Conservation (phyloP, 2,888 invertebrate genomes). For the Dicyrtomina minuta region DNA sequence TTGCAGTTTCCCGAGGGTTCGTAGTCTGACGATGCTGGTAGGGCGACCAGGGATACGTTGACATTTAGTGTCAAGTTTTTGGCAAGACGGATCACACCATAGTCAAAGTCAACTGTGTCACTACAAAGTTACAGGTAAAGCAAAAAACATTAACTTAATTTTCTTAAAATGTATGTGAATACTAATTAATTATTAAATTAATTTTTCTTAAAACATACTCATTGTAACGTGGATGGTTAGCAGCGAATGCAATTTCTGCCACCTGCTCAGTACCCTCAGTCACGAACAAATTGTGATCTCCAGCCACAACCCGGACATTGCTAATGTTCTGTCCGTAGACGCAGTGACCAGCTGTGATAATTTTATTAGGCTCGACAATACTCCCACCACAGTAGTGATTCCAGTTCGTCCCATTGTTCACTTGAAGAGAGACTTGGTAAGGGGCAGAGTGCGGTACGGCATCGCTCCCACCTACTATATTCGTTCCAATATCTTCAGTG, state of each 20-base stretch:
- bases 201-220: background rate
- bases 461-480: background rate
- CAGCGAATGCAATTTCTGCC: background rate
- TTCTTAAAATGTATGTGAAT: background rate
- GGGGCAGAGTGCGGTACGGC: background rate
- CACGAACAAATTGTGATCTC: background rate
- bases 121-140: background rate
- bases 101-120: background rate
- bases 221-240: background rate
- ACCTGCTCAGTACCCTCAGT: background rate
- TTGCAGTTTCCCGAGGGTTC: background rate
- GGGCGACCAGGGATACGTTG: background rate
- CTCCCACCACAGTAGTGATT: background rate
- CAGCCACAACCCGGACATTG: background rate
- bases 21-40: background rate
- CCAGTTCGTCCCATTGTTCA: background rate
- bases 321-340: background rate
- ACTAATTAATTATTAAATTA: background rate
- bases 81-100: background rate
- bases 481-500: background rate
- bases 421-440: background rate
- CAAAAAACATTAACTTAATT: background rate
- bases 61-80: background rate
- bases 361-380: background rate
- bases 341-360: background rate